A percentile compares a stretch with the other conserved stretches of the same genome.
Conservation (phyloP, 2,888 invertebrate species). For the Euspilapteryx auroguttella region DNA sequence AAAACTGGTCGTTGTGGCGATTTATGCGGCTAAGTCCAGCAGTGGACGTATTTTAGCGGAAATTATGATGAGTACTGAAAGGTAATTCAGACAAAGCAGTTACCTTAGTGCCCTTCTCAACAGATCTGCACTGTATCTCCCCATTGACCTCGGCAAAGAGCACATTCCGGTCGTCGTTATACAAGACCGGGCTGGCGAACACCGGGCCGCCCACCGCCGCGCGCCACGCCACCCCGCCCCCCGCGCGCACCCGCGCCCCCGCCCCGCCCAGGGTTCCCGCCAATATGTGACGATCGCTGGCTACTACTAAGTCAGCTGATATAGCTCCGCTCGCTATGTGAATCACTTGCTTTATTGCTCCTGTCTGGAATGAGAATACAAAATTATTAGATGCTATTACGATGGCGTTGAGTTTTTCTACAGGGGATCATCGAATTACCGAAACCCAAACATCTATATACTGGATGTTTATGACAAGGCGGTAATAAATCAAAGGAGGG, state of each 20-base stretch:
- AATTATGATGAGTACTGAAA: too few species aligned
- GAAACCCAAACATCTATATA: neutral
- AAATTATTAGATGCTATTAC: too few species aligned
- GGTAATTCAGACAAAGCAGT: too few species aligned
- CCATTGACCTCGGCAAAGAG: conserved; percentile 62
- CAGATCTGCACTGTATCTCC: conserved; percentile 51
- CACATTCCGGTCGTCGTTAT: conserved; percentile 54
- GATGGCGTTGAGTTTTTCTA: too few species aligned
- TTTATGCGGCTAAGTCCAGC: too few species aligned
- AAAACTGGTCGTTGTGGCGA: too few species aligned
- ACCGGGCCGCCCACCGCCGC: conserved; percentile 61
- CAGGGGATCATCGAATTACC: too few species aligned
- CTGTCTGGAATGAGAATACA: conserved; percentile 38
- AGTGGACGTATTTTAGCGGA: too few species aligned
- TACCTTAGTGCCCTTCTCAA: conserved; percentile 51
- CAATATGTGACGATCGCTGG: conserved; percentile 33
- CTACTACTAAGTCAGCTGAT: conserved; percentile 44
- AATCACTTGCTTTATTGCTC: conserved; percentile 29
- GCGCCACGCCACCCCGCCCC: conserved; percentile 63
- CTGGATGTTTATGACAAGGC: too few species aligned
- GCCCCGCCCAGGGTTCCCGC: conserved; percentile 63
- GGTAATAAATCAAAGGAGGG: too few species aligned
- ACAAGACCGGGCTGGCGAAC: conserved; percentile 65
- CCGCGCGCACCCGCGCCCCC: conserved; percentile 52
- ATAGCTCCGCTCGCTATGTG: conserved; percentile 38